These are phyloP conservation scores for Drosophila navojoa DNA, from an alignment of 1,140 invertebrate genomes.

Conservation along the genomic window DNA sequence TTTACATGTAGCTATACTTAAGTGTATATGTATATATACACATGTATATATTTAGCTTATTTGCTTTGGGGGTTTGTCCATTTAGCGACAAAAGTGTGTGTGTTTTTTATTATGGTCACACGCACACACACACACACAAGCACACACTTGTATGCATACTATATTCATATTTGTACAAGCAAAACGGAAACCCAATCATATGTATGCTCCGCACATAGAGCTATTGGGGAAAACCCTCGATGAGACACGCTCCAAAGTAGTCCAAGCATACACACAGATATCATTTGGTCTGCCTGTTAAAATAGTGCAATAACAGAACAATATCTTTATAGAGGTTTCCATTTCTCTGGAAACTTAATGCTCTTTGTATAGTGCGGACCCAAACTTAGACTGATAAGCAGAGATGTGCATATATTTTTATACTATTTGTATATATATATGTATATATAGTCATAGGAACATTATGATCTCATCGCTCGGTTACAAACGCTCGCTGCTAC, in stretches of 20 bases:
- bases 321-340: too few species aligned
- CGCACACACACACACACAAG: not conserved
- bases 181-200: conserved; percentile 42
- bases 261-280: not conserved
- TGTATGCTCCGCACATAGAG: conserved; percentile 31
- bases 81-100: conserved; percentile 45
- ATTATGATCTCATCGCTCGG: too few species aligned
- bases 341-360: too few species aligned
- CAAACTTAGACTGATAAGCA: too few species aligned
- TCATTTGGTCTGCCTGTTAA: not conserved
- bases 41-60: conserved; percentile 31
- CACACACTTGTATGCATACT: not conserved
- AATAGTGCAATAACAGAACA: too few species aligned
- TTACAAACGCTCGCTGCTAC: too few species aligned
- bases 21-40: conserved; percentile 13
- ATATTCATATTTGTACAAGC: conserved; percentile 19
- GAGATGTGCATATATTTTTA: too few species aligned
- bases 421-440: too few species aligned
- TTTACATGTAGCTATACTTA: conserved; percentile 16
- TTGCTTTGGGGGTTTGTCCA: conserved; percentile 66
- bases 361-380: too few species aligned
- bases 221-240: conserved; percentile 39
- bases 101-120: conserved; percentile 27
- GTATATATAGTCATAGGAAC: too few species aligned
- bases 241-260: conserved; percentile 35